Conservation (phyloP, 2,888 invertebrate species). For the Acholoe squamosa region DNA sequence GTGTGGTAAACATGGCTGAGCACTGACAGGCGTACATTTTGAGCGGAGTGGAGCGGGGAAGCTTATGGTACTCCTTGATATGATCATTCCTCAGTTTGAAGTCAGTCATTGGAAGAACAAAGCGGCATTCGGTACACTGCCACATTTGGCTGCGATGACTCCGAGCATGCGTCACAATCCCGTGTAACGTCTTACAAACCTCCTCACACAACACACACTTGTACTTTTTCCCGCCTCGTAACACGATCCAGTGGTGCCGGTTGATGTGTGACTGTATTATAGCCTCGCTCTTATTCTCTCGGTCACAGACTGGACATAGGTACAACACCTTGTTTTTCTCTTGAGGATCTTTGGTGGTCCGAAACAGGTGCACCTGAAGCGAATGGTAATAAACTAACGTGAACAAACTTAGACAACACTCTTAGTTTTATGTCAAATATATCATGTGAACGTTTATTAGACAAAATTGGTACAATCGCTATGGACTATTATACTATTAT, state of each 20-base stretch:
- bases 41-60: not conserved
- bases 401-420: not conserved
- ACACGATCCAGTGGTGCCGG: slow-evolving; percentile 6
- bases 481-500: too few relatives aligned
- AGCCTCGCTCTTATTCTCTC: not conserved
- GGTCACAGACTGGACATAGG: slow-evolving; percentile 22
- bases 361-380: not conserved
- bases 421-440: not conserved
- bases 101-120: not conserved
- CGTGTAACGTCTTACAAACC: not conserved
- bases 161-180: not conserved
- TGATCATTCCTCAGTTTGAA: not conserved
- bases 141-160: not conserved
- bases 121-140: not conserved
- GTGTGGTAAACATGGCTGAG: not conserved
- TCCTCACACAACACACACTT: not conserved
- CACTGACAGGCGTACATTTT: not conserved
- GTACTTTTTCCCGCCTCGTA: not conserved
- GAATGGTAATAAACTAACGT: not conserved
- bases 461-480: too few relatives aligned
- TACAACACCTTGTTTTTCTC: not conserved
- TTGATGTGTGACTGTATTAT: not conserved
- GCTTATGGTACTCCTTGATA: not conserved
- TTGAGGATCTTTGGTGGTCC: not conserved
- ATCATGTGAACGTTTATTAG: not conserved